Conservation (phyloP, 2,888 invertebrate species). For the Blera fallax region DNA sequence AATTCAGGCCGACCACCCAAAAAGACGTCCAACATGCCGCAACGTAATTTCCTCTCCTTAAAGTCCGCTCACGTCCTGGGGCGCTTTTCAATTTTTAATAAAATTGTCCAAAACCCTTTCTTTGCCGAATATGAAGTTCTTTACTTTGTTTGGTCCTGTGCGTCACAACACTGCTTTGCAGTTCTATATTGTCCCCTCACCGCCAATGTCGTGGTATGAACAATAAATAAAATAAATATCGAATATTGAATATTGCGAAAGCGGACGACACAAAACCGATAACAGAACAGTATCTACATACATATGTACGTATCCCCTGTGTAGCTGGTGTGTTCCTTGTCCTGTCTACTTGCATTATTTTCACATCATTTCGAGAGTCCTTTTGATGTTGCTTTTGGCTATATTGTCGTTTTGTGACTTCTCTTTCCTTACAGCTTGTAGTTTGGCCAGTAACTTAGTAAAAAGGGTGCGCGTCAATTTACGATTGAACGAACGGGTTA, state of each 20-base stretch:
- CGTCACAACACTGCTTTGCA: background rate
- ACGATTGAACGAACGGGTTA: constrained; percentile 25
- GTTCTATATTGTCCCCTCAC: background rate
- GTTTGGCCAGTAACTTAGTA: background rate
- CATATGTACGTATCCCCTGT: background rate
- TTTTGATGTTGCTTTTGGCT: constrained; percentile 49
- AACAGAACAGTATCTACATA: background rate
- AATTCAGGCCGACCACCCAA: background rate
- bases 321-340: background rate
- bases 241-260: constrained; percentile 51
- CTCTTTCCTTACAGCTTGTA: background rate
- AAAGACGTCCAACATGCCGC: background rate
- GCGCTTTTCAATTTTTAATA: constrained; percentile 73
- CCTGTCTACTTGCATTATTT: constrained; percentile 29
- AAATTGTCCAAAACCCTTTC: constrained; percentile 57
- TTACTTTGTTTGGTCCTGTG: background rate
- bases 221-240: constrained; percentile 51
- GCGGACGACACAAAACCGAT: constrained; percentile 11
- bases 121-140: background rate
- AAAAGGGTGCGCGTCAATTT: constrained; percentile 24
- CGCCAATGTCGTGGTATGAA: background rate
- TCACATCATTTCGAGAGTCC: constrained; percentile 49
- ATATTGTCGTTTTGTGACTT: constrained; percentile 15
- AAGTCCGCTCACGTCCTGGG: constrained; percentile 73
- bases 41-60: constrained; percentile 49